A percentile compares a stretch with the other conserved stretches of the same genome.
These are phyloP conservation scores for Capreolus pygargus DNA, from an alignment of 2,113 vertebrate species.

Conservation along the genomic window DNA sequence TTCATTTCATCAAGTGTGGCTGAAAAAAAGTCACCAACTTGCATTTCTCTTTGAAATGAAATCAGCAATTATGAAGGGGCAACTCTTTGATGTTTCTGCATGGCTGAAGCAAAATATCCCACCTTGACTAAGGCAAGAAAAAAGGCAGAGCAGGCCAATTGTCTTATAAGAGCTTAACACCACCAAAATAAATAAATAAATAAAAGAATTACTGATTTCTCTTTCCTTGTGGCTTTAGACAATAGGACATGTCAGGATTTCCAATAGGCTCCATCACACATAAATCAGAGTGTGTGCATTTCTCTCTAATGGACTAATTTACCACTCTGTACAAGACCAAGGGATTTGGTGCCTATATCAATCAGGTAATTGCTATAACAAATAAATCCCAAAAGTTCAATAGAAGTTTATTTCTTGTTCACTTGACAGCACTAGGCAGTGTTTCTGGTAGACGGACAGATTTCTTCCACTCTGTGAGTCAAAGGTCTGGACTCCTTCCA, in stretches of 20 bases:
- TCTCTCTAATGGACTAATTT: conserved; percentile 21
- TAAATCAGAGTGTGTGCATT: background rate
- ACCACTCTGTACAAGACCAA: background rate
- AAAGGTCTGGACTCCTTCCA: background rate
- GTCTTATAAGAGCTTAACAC: background rate
- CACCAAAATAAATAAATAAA: background rate
- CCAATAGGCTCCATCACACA: background rate
- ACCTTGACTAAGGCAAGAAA: conserved; percentile 5
- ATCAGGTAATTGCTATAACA: conserved; percentile 4
- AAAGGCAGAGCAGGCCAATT: background rate
- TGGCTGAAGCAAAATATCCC: background rate
- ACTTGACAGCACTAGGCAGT: background rate
- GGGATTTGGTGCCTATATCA: background rate
- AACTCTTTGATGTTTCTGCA: background rate
- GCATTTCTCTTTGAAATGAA: conserved; percentile 1
- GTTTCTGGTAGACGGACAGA: background rate
- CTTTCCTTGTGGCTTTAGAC: background rate
- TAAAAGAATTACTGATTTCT: background rate
- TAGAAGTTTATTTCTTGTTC: background rate
- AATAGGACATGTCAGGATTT: background rate
- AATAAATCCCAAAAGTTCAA: background rate
- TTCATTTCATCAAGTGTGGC: background rate
- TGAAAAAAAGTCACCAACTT: background rate
- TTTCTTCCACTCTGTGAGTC: background rate
- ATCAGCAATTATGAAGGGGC: background rate